Evolutionary conservation across 2,888 invertebrate genomes (phyloP), one percentile per base, ranked within the genome.

Genomic region (Parasteatoda lunata): DNA sequence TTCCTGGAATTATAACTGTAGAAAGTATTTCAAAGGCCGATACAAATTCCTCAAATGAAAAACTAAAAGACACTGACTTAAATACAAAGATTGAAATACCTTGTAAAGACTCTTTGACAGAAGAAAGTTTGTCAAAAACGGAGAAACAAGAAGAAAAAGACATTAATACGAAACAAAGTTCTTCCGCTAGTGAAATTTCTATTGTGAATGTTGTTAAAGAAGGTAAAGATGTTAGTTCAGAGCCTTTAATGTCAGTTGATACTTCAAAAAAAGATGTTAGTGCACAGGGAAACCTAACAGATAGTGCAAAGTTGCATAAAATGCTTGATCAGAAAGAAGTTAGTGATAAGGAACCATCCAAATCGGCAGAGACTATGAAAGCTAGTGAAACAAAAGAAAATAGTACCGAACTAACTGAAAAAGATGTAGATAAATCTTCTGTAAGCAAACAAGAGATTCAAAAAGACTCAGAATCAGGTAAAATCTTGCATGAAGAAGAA

Each of bases 1-100:
- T 86, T 11, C 85, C 85, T 49, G 85, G 85, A 4, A 86, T 86
- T 45, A 86, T 86, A 47, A 86, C 85, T 9, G 85, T 86, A 66
- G 85, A 80, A 66, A 70, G 79, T 52, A 86, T 86, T 65, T 69
- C 80, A 45, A 86, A 86, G 48, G 77, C 71, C 66, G 85, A 86
- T 49, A 45, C 80, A 71, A 48, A 52, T 13, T 65, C 65, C 52
- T 13, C 9, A 13, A 59, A 59, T 13, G 59, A 59, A n/a, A n/a
- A 59, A 7, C 15, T 49, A 6, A 72, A 71, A 72, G 80, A 80
- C 64, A 48, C 45, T 49, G 64, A 65, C 52, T 47, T n/a, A 68
- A 69, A 47, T 4, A 52, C 8, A 11, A 66, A 8, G 11, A 45
- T 51, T 47, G 64, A 75, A 49, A 45, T 9, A 5, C 7, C 8